These are phyloP conservation scores for Stenotaenia linearis DNA, from an alignment of 2,888 invertebrate genomes.

Conservation along the genomic window DNA sequence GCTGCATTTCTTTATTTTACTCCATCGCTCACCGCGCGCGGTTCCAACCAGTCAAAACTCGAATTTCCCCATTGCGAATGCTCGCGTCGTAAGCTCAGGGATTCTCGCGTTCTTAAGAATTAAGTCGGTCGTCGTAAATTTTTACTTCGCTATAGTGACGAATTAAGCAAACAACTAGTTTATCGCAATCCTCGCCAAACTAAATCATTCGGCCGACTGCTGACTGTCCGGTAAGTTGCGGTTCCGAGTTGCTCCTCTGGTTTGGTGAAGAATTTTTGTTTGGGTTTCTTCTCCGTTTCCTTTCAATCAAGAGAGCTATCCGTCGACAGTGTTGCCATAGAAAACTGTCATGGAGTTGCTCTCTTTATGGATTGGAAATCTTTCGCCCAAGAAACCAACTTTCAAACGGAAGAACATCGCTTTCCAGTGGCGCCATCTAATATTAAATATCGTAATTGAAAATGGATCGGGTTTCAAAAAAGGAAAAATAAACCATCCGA, in stretches of 20 bases:
- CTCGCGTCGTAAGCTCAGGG: too few species aligned
- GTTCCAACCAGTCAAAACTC: not conserved
- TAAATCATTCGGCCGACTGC: not conserved
- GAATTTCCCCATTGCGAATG: not conserved
- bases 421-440: too few species aligned
- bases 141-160: not conserved
- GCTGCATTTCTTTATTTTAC: not conserved
- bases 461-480: too few species aligned
- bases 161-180: not conserved
- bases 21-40: not conserved
- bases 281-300: not conserved
- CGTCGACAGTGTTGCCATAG: constrained; percentile 92
- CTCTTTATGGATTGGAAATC: constrained; percentile 89
- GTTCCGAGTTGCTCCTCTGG: too few species aligned
- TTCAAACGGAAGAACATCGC: too few species aligned
- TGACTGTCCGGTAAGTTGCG: not conserved
- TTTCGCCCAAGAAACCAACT: not conserved
- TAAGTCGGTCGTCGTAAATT: not conserved
- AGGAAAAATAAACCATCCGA: too few species aligned
- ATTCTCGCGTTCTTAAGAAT: too few species aligned
- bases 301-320: constrained; percentile 94
- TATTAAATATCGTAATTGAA: too few species aligned
- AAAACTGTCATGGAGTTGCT: constrained; percentile 99
- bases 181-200: not conserved
- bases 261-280: not conserved